Base-by-base conservation (phyloP, 2,888 invertebrate species). In the Drosophila parthenogenetica region DNA sequence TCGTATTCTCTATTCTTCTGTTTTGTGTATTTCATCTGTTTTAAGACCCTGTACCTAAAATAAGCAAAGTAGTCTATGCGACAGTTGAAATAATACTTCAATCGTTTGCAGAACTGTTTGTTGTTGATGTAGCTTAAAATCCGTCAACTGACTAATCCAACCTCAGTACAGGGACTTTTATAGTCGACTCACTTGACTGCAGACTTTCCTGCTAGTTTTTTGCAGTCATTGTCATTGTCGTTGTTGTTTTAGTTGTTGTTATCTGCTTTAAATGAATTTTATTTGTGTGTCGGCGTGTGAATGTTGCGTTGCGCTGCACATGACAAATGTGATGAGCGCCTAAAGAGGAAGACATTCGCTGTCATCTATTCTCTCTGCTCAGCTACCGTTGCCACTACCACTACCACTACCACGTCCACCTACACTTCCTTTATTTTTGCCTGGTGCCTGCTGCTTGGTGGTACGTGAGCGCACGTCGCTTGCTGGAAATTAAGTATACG, bases 401-500 rank as follows among this genome's bases (percentile, higher is more conserved):
- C 35, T 63, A 25, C 40, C 16, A 7, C 32, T 22, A 14, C 14
- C 22, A 22, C 22, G 22, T 22, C 8, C 29, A 29, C 29, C 29
- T 29, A 29, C 29, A 29, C 8, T 29, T 35, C 13, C 13, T 8
- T 35, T 35, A 5, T 35, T 35, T 32, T 29, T 29, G 29, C 10
- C 29, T 48, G 37, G 2, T 22, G 22, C 29, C 2, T 29, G 29
- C 32, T 22, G 37, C 40, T 35, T 77, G 32, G 16, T 29, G 64
- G 54, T 77, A 82, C 82, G 88, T 85, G 88, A 71, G 81, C 69
- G 66, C 86, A 86, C 88, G 83, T 85, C 77, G 80, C 67, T 62
- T 64, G 57, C 73, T 87, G 55, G 45, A 70, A 82, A 82, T 82
- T 82, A 69, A 86, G 77, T 86, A 82, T 85, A 82, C 82, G 86